Evolutionary conservation across 2,888 invertebrate species (phyloP).

Genomic region (Cosmopolites sordidus): DNA sequence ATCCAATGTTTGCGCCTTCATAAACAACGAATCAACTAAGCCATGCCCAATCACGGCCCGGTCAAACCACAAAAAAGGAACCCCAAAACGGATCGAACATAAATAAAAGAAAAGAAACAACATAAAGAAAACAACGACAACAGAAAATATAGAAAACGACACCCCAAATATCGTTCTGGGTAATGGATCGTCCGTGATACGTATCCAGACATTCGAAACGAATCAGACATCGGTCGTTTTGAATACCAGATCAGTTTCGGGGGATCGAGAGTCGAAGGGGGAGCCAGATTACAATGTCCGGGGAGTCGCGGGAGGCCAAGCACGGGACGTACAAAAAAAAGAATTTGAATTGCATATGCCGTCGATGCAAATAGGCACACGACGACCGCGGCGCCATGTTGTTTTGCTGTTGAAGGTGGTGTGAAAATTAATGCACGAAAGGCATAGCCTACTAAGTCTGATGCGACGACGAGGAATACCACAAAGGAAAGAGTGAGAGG

Average conservation of each 20-base stretch:
- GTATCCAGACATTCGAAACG: slow-evolving; percentile 22
- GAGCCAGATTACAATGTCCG: slow-evolving; percentile 16
- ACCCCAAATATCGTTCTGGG: neutral
- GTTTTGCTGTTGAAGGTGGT: slow-evolving; percentile 42
- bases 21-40: too few species aligned
- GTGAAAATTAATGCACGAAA: slow-evolving; percentile 45
- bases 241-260: slow-evolving; percentile 22
- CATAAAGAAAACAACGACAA: too few species aligned
- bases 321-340: slow-evolving; percentile 16
- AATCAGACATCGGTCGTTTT: slow-evolving; percentile 24
- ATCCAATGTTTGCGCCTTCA: too few species aligned
- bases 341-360: slow-evolving; percentile 26
- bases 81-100: too few species aligned
- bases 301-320: slow-evolving; percentile 21
- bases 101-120: too few species aligned
- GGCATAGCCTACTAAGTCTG: slow-evolving; percentile 20
- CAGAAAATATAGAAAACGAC: neutral
- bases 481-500: neutral
- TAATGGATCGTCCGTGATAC: slow-evolving; percentile 18
- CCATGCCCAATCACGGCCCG: too few species aligned
- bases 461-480: neutral
- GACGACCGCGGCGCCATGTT: slow-evolving; percentile 45
- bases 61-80: too few species aligned
- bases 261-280: too few species aligned
- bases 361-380: slow-evolving; percentile 20